A percentile compares a stretch with the other conserved stretches of the same genome.
Evolutionary conservation across 2,797 vertebrate species (phyloP).

Genomic region (Hybognathus amarus): DNA sequence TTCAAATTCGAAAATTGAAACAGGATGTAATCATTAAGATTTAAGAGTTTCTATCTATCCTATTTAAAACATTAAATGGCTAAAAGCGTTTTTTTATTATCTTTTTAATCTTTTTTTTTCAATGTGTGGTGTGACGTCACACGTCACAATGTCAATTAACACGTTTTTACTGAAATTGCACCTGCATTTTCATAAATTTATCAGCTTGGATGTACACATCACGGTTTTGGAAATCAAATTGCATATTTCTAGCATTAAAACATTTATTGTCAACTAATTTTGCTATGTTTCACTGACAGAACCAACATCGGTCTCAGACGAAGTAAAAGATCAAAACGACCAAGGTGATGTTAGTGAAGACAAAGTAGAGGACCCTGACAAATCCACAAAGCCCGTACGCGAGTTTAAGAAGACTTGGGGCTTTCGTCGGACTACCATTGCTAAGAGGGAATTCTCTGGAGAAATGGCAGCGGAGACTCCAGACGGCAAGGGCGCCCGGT

Average conservation of each 20-base stretch:
- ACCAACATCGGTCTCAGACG: slow-evolving; percentile 57
- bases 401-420: slow-evolving; percentile 92
- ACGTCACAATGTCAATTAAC: not conserved
- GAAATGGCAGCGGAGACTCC: slow-evolving; percentile 79
- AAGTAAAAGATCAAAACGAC: slow-evolving; percentile 40
- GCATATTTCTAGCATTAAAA: not conserved
- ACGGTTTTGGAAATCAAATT: not conserved
- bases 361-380: slow-evolving; percentile 67
- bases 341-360: slow-evolving; percentile 63
- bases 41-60: not conserved
- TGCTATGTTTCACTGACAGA: slow-evolving; percentile 30
- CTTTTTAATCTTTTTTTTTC: not conserved
- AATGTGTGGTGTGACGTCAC: not conserved
- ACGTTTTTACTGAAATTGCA: not conserved
- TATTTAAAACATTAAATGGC: not conserved
- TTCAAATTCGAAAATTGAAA: slow-evolving; percentile 6
- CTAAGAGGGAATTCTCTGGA: slow-evolving; percentile 86
- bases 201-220: not conserved
- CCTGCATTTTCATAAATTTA: not conserved
- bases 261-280: not conserved
- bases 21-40: slow-evolving; percentile 1
- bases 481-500: slow-evolving; percentile 83
- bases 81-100: not conserved
- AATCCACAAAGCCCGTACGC: slow-evolving; percentile 77
- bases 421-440: slow-evolving; percentile 90